A percentile compares a stretch with the other conserved stretches of the same genome.
These are phyloP conservation scores for Drosophila meridionalis DNA, from an alignment of 2,888 invertebrate species.

Conservation along the genomic window DNA sequence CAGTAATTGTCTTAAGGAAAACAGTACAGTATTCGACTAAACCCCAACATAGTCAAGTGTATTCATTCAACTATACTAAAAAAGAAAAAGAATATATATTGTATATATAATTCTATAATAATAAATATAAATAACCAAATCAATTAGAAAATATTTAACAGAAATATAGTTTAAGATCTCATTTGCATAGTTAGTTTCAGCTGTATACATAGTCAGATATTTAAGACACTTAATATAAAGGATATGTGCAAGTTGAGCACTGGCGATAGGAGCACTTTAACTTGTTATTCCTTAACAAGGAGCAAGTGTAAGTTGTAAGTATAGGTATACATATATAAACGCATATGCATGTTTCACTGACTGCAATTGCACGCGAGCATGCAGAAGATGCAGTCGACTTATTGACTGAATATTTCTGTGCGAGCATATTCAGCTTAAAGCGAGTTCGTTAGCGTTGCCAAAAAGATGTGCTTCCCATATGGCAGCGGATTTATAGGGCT, in stretches of 20 bases:
- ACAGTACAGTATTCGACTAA: too few species aligned
- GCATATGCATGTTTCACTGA: conserved; percentile 1
- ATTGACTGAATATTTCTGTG: conserved; percentile 15
- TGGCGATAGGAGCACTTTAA: background rate
- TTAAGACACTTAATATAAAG: background rate
- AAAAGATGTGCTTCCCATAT: conserved; percentile 29
- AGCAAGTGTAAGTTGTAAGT: background rate
- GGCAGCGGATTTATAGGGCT: background rate
- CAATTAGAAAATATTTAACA: too few species aligned
- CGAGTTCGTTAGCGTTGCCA: conserved; percentile 10
- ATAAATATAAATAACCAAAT: too few species aligned
- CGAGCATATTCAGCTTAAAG: conserved; percentile 22
- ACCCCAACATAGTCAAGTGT: too few species aligned
- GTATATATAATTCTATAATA: too few species aligned
- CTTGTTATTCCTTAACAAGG: background rate
- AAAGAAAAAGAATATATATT: too few species aligned
- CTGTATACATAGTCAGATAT: too few species aligned
- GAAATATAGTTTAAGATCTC: too few species aligned
- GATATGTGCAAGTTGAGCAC: background rate
- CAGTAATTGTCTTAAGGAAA: too few species aligned
- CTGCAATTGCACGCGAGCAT: background rate
- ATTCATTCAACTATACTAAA: too few species aligned
- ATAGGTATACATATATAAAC: background rate
- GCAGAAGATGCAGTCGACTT: conserved; percentile 10
- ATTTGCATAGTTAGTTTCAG: too few species aligned